Percentiles rank a stretch among this genome's conserved stretches.
These are phyloP conservation scores for Mus spretus DNA, from an alignment of 2,797 vertebrate species.

Conservation along the genomic window DNA sequence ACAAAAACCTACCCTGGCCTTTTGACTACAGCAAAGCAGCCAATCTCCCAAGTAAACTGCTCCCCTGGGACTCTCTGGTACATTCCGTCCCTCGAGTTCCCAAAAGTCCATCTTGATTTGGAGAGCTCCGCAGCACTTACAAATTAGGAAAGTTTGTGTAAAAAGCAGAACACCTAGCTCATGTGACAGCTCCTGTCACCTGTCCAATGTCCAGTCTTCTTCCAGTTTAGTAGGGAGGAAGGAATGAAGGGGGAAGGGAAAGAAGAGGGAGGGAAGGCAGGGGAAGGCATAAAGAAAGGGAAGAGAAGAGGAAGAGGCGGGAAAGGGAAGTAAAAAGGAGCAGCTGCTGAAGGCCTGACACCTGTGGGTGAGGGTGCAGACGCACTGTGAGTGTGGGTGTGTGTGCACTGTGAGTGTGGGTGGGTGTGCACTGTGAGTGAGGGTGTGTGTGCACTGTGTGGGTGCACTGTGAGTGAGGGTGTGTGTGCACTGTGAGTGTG, in stretches of 20 bases:
- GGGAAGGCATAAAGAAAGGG: not conserved
- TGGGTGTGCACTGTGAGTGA: too few relatives aligned
- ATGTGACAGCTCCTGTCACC: not conserved
- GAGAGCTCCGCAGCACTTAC: not conserved
- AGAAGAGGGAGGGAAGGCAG: not conserved
- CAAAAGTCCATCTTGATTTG: slow-evolving; percentile 4
- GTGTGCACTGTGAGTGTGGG: too few relatives aligned
- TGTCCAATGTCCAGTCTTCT: not conserved
- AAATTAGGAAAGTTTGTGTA: not conserved
- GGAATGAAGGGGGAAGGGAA: not conserved
- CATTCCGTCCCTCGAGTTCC: not conserved
- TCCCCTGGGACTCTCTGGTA: not conserved
- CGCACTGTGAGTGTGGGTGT: too few relatives aligned
- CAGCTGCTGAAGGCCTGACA: not conserved
- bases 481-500: too few relatives aligned
- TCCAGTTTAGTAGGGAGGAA: not conserved
- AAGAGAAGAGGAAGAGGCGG: not conserved
- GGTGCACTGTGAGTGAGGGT: too few relatives aligned
- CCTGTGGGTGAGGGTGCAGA: not conserved
- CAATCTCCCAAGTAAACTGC: not conserved
- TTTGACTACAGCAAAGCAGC: not conserved
- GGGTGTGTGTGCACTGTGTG: too few relatives aligned
- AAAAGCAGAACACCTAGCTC: not conserved
- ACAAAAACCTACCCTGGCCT: not conserved
- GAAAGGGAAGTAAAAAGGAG: too few relatives aligned